Evolutionary conservation across 2,113 vertebrate genomes (phyloP).

Genomic region (Thalassarche chlororhynchos): DNA sequence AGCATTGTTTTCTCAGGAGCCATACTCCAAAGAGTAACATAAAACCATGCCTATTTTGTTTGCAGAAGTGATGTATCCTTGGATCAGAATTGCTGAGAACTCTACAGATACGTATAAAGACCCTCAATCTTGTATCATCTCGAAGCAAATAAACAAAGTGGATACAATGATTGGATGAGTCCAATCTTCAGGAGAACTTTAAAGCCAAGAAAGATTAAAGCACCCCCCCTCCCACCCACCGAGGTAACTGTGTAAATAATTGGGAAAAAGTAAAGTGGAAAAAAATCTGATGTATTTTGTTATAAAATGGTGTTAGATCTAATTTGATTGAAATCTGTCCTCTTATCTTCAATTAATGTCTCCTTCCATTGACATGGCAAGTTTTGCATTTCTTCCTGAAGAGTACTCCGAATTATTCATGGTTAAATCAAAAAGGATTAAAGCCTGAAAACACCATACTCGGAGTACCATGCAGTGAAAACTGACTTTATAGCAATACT

Average conservation of each 20-base stretch:
- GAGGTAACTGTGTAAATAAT: not conserved
- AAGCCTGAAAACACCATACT: not conserved
- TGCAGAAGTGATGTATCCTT: not conserved
- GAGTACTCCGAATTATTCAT: not conserved
- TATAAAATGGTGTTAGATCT: not conserved
- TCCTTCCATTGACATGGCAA: not conserved
- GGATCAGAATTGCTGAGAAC: not conserved
- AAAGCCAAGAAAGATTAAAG: not conserved
- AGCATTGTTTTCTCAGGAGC: not conserved
- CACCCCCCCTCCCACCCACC: fast-evolving
- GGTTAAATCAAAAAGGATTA: not conserved
- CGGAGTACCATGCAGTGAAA: fast-evolving
- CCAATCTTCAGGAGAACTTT: not conserved
- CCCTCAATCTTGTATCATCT: not conserved
- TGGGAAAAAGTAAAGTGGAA: not conserved
- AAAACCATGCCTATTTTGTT: not conserved
- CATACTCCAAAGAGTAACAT: not conserved
- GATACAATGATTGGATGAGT: fast-evolving
- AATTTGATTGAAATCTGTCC: not conserved
- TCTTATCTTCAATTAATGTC: not conserved
- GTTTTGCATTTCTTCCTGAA: not conserved
- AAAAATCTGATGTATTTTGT: not conserved
- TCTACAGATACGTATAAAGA: not conserved
- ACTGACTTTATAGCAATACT: fast-evolving
- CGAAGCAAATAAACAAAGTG: not conserved